Base-by-base conservation (phyloP, 2,888 invertebrate genomes). In the Limnephilus marmoratus region DNA sequence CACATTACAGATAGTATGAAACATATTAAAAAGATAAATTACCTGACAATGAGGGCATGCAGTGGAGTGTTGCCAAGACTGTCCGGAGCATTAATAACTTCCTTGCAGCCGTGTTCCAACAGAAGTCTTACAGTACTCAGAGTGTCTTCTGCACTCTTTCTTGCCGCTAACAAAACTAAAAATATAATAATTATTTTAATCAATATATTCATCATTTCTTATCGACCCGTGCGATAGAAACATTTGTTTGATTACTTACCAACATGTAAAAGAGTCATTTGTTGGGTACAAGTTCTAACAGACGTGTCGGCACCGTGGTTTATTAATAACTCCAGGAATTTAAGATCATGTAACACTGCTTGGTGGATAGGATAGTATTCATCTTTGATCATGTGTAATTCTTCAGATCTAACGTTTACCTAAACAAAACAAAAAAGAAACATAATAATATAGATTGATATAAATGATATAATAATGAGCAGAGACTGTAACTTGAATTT, bases 351-450 rank as follows among this genome's bases (percentile, higher is more conserved):
- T 45, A 97, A 96, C 31, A 97, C 97, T 24, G 98, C 97, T 94
- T 97, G 97, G 95, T 98, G 97, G 92, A 98, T 97, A n/a, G 98
- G 98, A 95, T 97, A 98, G 95, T 97, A 97, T 95, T 98, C 98
- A 94, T 97, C 97, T 95, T 97, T 97, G 92, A 97, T 96, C 93
- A 97, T 96, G 95, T 97, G 97, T 87, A 97, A 97, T 95, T 97
- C 97, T 94, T 97, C 97, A 81, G 97, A 96, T 82, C 97, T 94
- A 2, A 94, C 93, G 81, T 93, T 94, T n/a, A 94, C 94, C 94
- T 94, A 24, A 31, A 91, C 34, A 81, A 87, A 86, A n/a, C n/a
- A 29, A 85, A 37, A 85, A 37, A 24, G 9, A 83, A 29, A 82
- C 12, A 31, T 7, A 81, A 31, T 31, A 31, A 82, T 31, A 18